Conservation (phyloP, 2,888 invertebrate genomes). For the Trachelus tabidus region DNA sequence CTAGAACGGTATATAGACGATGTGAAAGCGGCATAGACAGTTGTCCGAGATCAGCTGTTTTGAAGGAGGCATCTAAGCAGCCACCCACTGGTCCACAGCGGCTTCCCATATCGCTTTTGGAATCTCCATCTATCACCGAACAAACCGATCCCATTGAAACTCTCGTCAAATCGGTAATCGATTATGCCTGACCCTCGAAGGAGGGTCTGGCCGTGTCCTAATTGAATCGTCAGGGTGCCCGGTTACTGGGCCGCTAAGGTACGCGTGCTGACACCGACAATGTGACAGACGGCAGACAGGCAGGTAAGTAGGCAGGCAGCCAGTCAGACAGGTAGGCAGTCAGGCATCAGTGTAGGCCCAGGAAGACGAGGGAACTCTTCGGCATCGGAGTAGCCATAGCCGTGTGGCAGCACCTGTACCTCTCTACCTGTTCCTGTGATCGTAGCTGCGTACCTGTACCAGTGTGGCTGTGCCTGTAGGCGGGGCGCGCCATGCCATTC, state of each 20-base stretch:
- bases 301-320: neutral
- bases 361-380: conserved; percentile 20
- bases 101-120: conserved; percentile 9
- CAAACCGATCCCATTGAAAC: conserved; percentile 39
- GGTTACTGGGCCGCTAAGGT: conserved; percentile 44
- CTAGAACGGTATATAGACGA: neutral
- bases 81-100: conserved; percentile 3
- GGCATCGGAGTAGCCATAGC: conserved; percentile 22
- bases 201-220: conserved; percentile 37
- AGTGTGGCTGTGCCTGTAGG: conserved; percentile 47
- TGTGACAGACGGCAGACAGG: conserved; percentile 49
- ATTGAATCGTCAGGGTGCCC: conserved; percentile 59
- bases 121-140: conserved; percentile 39
- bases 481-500: conserved; percentile 62
- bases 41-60: neutral
- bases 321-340: neutral
- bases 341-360: conserved; percentile 38
- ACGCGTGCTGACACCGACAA: conserved; percentile 48
- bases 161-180: conserved; percentile 48
- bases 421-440: conserved; percentile 8
- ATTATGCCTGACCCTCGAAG: conserved; percentile 38
- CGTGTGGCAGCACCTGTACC: conserved; percentile 21
- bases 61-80: neutral
- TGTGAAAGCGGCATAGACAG: neutral
- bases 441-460: conserved; percentile 4